Base-by-base conservation (phyloP, 1,140 invertebrate genomes). In the Dryas iulia region DNA sequence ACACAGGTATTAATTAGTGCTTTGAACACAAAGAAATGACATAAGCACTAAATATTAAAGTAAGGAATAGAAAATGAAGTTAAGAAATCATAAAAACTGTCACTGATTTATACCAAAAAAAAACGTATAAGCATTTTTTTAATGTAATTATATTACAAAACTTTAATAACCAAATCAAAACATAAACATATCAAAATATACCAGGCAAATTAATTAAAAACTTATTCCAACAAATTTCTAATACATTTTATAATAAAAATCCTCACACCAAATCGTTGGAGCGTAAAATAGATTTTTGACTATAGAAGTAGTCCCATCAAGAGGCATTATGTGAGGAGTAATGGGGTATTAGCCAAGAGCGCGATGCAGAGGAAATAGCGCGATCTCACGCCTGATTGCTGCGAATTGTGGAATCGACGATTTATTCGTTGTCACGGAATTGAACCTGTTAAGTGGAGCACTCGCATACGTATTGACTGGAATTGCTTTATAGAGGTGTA, bases 351-450 rank as follows among this genome's bases (percentile, higher is more conserved):
- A 56, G 53, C 23, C 24, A 26, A 56, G 53, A 56, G 53, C 24
- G 24, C 24, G 39, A 60, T 58, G 62, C 56, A 64, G 35, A 59
- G 71, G 66, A 72, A 72, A 72, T 66, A 69, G 60, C 61, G 47
- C 57, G 61, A 72, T 69, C 61, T 72, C 71, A 69, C 57, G 71
- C 53, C 47, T 68, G 66, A 72, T 72, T 72, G 65, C 39, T 60
- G 24, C 66, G 60, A 61, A 66, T 69, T 72, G 65, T 72, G 61
- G 62, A 68, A 62, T 63, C 69, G 54, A 60, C 33, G 60, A 63
- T 39, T 59, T 63, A 30, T 53, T 24, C 60, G 53, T 25, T 23
- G 11, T 39, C 30, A 63, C 52, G 59, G 53, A 53, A 72, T 62
- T 71, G 69, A 56, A 53, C 59, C 53, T 59, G 47, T 60, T 54